These are phyloP conservation scores for Rhinogobio ventralis DNA, from an alignment of 2,797 vertebrate species.

Conservation along the genomic window DNA sequence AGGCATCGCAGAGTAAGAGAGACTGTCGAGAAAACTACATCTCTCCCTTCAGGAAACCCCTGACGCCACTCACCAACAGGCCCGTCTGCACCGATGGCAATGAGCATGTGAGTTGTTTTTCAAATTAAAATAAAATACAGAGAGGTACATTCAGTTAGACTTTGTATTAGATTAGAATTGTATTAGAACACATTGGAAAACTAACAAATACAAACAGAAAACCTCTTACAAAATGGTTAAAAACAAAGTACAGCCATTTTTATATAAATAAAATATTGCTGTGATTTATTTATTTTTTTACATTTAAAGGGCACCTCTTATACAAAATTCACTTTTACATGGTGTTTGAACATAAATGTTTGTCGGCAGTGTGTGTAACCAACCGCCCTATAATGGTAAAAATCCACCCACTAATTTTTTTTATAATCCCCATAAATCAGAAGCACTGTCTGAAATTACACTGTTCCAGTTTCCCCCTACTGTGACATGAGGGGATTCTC, in stretches of 20 bases:
- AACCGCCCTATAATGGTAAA: too few species aligned
- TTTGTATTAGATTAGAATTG: too few species aligned
- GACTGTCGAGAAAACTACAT: conserved; percentile 73
- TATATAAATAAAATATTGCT: too few species aligned
- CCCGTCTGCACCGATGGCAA: conserved; percentile 81
- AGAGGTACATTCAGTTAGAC: background rate
- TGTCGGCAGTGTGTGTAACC: too few species aligned
- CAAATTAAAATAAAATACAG: background rate
- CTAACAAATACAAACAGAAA: background rate
- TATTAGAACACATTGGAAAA: background rate
- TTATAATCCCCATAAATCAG: too few species aligned
- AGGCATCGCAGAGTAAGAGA: conserved; percentile 81
- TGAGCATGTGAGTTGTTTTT: conserved; percentile 83
- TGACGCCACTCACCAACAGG: conserved; percentile 80
- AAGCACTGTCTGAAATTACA: too few species aligned
- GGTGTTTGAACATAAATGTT: too few species aligned
- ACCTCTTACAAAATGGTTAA: background rate
- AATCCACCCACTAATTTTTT: too few species aligned
- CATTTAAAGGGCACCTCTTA: background rate
- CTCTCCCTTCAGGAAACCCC: conserved; percentile 87
- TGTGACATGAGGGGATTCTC: too few species aligned
- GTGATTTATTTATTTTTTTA: background rate
- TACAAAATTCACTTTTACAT: too few species aligned
- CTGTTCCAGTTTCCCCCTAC: too few species aligned
- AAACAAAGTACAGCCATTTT: too few species aligned